Percentiles rank a stretch among this genome's conserved stretches.
Conservation (phyloP, 2,113 vertebrate species). For the Carettochelys insculpta region DNA sequence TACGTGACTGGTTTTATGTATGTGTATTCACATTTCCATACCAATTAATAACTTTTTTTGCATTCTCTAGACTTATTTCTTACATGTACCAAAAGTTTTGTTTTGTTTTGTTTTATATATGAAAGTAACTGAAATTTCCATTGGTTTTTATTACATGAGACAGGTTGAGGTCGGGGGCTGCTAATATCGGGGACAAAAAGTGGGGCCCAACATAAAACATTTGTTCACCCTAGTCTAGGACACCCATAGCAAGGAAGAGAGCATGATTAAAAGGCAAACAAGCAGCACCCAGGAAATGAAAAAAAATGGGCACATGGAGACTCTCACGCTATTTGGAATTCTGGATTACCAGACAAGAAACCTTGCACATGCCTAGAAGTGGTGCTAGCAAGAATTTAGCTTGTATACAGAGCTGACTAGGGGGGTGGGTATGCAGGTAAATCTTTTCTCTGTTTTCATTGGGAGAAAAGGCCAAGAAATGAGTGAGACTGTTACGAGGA, state of each 20-base stretch:
- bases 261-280: background rate
- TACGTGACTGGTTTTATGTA: no score
- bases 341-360: background rate
- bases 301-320: background rate
- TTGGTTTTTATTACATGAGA: no score
- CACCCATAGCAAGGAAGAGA: background rate
- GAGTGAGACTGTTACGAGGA: background rate
- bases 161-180: no score
- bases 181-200: no score
- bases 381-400: background rate
- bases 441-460: background rate
- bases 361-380: background rate
- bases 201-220: no score
- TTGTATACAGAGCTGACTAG: background rate
- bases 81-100: no score
- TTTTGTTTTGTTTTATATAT: no score
- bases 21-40: no score
- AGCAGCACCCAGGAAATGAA: background rate
- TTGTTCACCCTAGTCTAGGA: no score
- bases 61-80: no score
- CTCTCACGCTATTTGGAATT: background rate
- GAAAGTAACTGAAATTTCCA: no score
- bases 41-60: no score
- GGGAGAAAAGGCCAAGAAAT: background rate
- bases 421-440: background rate